Evolutionary conservation across 2,797 vertebrate species (phyloP), one percentile per base, ranked within the genome.

Genomic region (Trematomus bernacchii): DNA sequence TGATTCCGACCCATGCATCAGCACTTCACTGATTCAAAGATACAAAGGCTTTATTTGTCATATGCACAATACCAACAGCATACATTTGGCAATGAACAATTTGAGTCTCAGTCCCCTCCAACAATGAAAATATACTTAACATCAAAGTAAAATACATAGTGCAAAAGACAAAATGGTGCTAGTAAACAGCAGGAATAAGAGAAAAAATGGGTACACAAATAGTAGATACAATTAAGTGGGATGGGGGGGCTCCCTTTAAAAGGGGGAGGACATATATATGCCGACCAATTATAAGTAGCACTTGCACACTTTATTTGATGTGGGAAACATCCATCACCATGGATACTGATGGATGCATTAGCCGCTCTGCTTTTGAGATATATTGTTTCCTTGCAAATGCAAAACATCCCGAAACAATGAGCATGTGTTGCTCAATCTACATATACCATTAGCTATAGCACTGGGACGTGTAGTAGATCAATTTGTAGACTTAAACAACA

Each of bases 341-440:
- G 65, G 72, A 55, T 79, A 80, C 67, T 54, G 66, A 79, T 59
- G 33, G 70, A 76, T 73, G 73, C 68, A 76, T 72, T 67, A 66
- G 70, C 55, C 50, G 4, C 62, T 79, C 55, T 77, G 23, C 67
- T 59, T 53, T 4, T 37, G 33, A 37, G 8, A 1, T 51, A 44
- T 50, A 48, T 58, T 14, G 44, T 76, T 81, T 77, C 46, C 43
- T 64, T 77, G 50, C 64, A 53, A 62, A 80, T 64, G 33, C 54
- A 80, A 66, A 44, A 58, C 44, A 47, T 50, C 33, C 40, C 30
- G 16, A 75, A 64, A 67, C 2, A 70, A 71, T 23, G 27, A 47
- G 21, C 60, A 72, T 37, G 48, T 51, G 43, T n/a, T 37, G 42
- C 59, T 73, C 48, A 11, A 8, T 65, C n/a, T 23, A 19, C 12